Conservation (phyloP, 2,797 vertebrate genomes). For the Lycodopsis pacificus region DNA sequence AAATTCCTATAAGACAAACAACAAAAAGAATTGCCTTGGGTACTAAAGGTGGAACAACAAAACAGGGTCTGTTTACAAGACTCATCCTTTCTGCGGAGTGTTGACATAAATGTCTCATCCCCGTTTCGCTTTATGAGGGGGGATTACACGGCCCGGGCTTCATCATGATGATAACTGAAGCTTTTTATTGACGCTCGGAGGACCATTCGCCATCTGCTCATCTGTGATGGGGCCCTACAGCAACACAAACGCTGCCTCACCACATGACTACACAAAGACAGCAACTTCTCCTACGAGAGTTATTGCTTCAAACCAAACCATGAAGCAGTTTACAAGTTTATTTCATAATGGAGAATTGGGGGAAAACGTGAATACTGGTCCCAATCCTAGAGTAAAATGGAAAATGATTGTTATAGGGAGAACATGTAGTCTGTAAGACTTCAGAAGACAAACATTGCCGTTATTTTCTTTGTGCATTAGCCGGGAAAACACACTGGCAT, state of each 20-base stretch:
- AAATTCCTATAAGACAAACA: constrained; percentile 20
- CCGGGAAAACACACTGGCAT: constrained; percentile 1
- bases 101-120: constrained; percentile 43
- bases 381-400: neutral
- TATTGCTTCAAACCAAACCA: constrained; percentile 20
- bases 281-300: constrained; percentile 2
- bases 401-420: constrained; percentile 21
- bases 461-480: constrained; percentile 1
- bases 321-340: constrained; percentile 26
- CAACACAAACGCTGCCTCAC: constrained; percentile 23
- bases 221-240: constrained; percentile 9
- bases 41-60: constrained; percentile 20
- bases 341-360: constrained; percentile 31
- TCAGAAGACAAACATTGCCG: neutral
- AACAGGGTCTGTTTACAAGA: constrained; percentile 16
- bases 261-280: constrained; percentile 30
- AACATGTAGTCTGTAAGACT: constrained; percentile 3
- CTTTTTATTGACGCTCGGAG: constrained; percentile 46
- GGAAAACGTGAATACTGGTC: constrained; percentile 9
- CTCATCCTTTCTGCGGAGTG: neutral
- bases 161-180: constrained; percentile 46
- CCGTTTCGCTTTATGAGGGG: constrained; percentile 19
- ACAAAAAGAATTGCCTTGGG: neutral
- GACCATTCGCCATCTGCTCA: constrained; percentile 39
- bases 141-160: constrained; percentile 5